Conservation (phyloP, 2,113 vertebrate species). For the Oxyura jamaicensis region DNA sequence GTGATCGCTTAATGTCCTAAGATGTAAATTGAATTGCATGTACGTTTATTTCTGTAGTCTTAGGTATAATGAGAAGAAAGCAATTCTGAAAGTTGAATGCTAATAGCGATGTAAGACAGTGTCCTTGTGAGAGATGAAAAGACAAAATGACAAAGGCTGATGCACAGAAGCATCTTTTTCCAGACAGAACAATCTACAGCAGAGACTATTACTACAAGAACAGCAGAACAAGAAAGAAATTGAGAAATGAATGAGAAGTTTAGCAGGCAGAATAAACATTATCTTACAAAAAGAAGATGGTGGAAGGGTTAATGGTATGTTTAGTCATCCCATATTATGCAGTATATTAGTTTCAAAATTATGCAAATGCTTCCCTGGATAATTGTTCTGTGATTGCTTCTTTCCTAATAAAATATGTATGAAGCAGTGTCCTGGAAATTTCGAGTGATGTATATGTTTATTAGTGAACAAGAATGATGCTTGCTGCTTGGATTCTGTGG, state of each 20-base stretch:
- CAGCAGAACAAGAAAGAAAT: background rate
- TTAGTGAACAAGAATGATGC: background rate
- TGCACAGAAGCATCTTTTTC: background rate
- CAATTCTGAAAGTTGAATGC: background rate
- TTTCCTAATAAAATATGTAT: conserved; percentile 28
- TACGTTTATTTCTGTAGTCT: background rate
- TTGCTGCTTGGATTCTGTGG: background rate
- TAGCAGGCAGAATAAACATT: background rate
- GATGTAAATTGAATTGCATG: background rate
- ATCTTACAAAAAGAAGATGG: background rate
- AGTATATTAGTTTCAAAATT: background rate
- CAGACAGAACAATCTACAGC: background rate
- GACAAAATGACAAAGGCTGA: background rate
- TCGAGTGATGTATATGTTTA: background rate
- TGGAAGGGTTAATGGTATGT: background rate
- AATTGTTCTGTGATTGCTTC: background rate
- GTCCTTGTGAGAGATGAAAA: background rate
- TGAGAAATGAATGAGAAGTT: background rate
- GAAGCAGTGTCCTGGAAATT: background rate
- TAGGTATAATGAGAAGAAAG: background rate
- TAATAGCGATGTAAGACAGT: background rate
- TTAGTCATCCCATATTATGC: background rate
- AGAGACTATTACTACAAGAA: background rate
- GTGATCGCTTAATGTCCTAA: background rate
- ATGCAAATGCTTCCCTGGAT: background rate